phyloP scores from a whole-genome alignment of 2,113 vertebrate species.

The Rhegmatorhina hoffmannsi region DNA sequence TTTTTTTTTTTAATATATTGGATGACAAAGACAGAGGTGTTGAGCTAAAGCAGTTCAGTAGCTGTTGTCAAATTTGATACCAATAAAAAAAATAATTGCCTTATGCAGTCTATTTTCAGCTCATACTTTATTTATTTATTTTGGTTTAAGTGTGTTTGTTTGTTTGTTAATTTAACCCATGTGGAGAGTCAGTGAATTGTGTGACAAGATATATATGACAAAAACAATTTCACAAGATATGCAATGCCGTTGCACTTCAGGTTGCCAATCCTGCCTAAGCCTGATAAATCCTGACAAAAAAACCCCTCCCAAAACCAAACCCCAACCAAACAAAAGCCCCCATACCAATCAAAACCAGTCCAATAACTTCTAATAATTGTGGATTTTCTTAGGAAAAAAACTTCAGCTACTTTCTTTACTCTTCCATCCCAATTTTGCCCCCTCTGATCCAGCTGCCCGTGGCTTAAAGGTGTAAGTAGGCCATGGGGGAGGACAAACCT shows the following conservation, averaged over 20 bases:
- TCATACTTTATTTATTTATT: not conserved
- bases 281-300: not conserved
- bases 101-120: not conserved
- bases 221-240: not conserved
- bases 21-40: not conserved
- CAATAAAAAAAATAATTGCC: not conserved
- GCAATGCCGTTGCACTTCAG: not conserved
- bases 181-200: not conserved
- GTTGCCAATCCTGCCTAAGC: not conserved
- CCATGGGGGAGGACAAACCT: not conserved
- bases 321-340: too few relatives aligned
- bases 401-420: not conserved
- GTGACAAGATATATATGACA: not conserved
- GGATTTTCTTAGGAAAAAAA: not conserved
- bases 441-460: not conserved
- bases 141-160: not conserved
- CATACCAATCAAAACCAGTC: too few relatives aligned
- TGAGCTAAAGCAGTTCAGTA: not conserved
- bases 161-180: slow-evolving; percentile 26
- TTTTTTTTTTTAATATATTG: too few relatives aligned
- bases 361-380: not conserved
- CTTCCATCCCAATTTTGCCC: accelerated
- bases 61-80: not conserved
- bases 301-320: too few relatives aligned
- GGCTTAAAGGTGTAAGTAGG: not conserved